Conservation (phyloP, 2,113 vertebrate genomes). For the Corynorhinus townsendii region DNA sequence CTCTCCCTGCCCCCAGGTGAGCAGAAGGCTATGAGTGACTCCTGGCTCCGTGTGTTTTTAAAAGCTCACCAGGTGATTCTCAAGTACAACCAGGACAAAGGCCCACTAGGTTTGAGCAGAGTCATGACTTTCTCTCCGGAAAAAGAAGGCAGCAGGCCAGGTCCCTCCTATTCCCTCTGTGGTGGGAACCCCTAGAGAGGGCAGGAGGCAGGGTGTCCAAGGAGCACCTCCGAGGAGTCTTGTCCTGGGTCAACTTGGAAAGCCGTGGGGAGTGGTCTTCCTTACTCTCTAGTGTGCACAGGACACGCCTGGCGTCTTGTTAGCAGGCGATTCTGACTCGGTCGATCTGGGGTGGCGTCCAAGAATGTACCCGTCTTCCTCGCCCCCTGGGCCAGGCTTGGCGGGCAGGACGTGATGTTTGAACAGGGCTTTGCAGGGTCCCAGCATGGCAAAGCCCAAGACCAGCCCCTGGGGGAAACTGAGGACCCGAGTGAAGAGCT, state of each 20-base stretch:
- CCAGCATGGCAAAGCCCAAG: too few relatives aligned
- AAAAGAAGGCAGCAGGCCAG: not conserved
- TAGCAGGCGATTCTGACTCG: not conserved
- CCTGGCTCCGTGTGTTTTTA: not conserved
- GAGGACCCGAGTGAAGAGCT: not conserved
- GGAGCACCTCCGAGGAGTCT: not conserved
- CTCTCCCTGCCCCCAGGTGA: not conserved
- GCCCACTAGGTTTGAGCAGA: not conserved
- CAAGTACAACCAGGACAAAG: not conserved
- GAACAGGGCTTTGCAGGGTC: not conserved
- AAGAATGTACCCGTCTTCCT: not conserved
- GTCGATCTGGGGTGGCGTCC: not conserved
- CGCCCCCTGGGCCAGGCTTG: not conserved
- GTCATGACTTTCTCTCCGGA: not conserved
- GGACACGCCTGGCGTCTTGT: not conserved
- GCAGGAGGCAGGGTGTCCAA: not conserved
- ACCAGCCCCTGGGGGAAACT: not conserved
- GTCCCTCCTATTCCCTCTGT: not conserved
- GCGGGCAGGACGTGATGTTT: accelerated
- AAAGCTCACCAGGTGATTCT: not conserved
- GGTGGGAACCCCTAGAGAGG: not conserved
- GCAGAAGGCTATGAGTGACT: not conserved
- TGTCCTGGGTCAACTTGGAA: not conserved
- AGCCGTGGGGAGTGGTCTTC: not conserved
- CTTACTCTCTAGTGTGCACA: not conserved